Conservation (phyloP, 2,113 vertebrate genomes). For the Halichoerus grypus region DNA sequence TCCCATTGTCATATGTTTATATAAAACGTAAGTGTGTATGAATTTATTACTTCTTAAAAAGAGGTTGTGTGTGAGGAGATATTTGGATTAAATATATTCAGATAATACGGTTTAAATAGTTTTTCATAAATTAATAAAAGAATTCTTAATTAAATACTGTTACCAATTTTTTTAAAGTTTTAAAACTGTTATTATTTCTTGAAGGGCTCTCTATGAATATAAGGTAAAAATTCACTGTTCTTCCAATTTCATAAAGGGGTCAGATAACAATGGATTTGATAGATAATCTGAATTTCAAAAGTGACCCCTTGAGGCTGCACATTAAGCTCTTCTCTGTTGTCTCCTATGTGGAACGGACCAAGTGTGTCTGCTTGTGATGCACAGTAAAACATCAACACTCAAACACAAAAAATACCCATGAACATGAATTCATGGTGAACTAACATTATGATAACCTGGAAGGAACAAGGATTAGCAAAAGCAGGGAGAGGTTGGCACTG, state of each 20-base stretch:
- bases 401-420: not conserved
- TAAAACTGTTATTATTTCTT: not conserved
- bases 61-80: not conserved
- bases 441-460: not conserved
- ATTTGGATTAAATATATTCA: not conserved
- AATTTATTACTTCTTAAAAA: conserved; percentile 58
- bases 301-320: not conserved
- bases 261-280: not conserved
- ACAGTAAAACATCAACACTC: not conserved
- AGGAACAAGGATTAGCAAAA: not conserved
- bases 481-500: not conserved
- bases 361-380: not conserved
- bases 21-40: conserved; percentile 37
- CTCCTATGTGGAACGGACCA: not conserved
- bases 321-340: not conserved
- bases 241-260: not conserved
- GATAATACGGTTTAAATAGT: not conserved
- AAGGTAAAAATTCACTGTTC: not conserved
- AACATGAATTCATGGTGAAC: not conserved
- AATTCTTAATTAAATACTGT: conserved; percentile 25
- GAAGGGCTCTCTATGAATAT: not conserved
- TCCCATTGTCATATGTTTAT: conserved; percentile 62
- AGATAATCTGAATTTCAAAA: not conserved
- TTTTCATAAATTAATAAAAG: conserved; percentile 31
- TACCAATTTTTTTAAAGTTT: not conserved